Conservation (phyloP, 1,140 invertebrate genomes). For the Drosophila pseudoobscura region DNA sequence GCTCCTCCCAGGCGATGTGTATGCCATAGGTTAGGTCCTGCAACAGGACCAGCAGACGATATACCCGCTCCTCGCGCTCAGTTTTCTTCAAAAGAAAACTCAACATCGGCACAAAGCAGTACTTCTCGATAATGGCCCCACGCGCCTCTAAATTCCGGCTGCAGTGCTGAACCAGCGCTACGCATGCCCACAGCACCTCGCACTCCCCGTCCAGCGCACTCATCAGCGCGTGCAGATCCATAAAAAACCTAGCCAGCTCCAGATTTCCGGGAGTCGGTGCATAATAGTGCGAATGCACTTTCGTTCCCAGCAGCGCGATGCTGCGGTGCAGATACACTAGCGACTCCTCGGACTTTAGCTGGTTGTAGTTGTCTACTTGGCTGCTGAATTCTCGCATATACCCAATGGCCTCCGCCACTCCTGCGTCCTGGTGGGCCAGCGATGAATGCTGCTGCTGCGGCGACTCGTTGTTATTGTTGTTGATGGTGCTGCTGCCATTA, state of each 20-base stretch:
- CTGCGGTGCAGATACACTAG: constrained; percentile 67
- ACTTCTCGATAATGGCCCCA: constrained; percentile 84
- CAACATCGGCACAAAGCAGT: constrained; percentile 85
- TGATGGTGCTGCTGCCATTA: not conserved
- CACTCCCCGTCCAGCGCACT: constrained; percentile 65
- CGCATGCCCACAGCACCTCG: constrained; percentile 83
- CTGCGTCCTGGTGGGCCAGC: constrained; percentile 43
- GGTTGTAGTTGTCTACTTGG: constrained; percentile 58
- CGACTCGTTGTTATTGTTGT: constrained; percentile 51
- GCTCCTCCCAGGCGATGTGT: constrained; percentile 86
- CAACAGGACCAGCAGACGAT: constrained; percentile 83
- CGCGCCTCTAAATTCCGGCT: constrained; percentile 84
- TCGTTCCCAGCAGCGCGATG: constrained; percentile 66
- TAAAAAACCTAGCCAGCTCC: constrained; percentile 71
- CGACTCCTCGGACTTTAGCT: constrained; percentile 61
- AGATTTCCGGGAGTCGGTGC: constrained; percentile 50
- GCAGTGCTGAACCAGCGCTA: constrained; percentile 84
- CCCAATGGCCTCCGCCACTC: constrained; percentile 51
- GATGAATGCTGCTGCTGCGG: constrained; percentile 3
- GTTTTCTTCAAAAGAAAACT: constrained; percentile 82
- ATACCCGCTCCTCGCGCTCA: constrained; percentile 78
- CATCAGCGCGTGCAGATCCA: constrained; percentile 80
- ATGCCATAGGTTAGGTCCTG: constrained; percentile 86
- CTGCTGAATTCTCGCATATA: constrained; percentile 73
- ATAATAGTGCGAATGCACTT: constrained; percentile 64